phyloP scores from a whole-genome alignment of 2,888 invertebrate species.

The Malachius bipustulatus region DNA sequence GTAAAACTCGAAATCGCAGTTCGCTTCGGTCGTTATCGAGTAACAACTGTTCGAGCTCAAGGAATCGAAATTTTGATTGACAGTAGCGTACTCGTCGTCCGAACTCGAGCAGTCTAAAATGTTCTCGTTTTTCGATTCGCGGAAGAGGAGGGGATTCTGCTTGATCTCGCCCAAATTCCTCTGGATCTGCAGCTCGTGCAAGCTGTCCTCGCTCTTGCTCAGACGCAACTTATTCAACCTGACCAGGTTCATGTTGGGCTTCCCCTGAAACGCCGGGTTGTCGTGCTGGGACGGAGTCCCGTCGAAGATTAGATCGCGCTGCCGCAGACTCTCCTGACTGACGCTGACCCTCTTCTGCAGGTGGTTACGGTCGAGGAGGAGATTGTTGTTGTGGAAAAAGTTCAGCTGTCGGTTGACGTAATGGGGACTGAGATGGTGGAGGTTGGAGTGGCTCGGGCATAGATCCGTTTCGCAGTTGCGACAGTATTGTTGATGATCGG shows the following conservation, averaged over 20 bases:
- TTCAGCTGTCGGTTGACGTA: constrained; percentile 27
- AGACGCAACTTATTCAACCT: constrained; percentile 27
- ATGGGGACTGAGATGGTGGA: constrained; percentile 28
- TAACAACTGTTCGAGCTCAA: constrained; percentile 38
- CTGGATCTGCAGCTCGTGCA: constrained; percentile 28
- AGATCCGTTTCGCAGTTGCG: constrained; percentile 25
- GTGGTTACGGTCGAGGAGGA: constrained; percentile 8
- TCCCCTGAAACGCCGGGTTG: constrained; percentile 21
- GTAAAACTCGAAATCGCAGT: constrained; percentile 52
- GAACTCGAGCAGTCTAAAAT: constrained; percentile 21
- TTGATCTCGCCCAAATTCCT: constrained; percentile 20
- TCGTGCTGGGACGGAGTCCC: constrained; percentile 20
- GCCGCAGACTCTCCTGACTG: constrained; percentile 25
- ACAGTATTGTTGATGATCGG: constrained; percentile 18
- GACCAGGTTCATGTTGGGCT: constrained; percentile 24
- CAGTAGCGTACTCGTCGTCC: constrained; percentile 34
- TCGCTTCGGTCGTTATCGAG: constrained; percentile 51
- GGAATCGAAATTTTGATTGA: constrained; percentile 34
- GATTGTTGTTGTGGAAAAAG: constrained; percentile 20
- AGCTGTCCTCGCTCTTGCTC: constrained; percentile 33
- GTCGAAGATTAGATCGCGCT: constrained; percentile 16
- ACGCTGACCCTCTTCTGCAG: constrained; percentile 21
- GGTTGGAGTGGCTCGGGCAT: constrained; percentile 28
- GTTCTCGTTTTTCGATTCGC: constrained; percentile 12
- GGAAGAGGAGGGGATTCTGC: constrained; percentile 16